Conservation (phyloP, 1,140 invertebrate species). For the Anadara kagoshimensis region DNA sequence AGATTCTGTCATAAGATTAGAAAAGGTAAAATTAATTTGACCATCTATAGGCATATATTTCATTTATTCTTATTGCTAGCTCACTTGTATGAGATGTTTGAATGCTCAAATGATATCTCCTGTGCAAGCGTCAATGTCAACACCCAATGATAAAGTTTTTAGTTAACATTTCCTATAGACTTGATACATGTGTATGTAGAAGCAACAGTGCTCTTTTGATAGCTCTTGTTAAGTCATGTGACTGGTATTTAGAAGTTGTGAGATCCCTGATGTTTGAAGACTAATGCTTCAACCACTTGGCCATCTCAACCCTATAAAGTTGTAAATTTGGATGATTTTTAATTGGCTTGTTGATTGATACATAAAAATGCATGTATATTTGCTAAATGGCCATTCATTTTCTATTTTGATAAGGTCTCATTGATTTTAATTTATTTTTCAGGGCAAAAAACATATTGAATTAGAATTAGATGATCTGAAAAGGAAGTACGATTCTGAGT, state of each 20-base stretch:
- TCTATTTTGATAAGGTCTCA: not conserved
- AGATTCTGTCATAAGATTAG: conserved; percentile 87
- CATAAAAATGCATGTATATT: too few species aligned
- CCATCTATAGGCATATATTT: not conserved
- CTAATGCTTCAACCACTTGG: not conserved
- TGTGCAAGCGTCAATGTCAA: too few species aligned
- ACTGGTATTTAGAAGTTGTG: too few species aligned
- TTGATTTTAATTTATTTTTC: conserved; percentile 17
- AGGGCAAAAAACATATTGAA: conserved; percentile 85
- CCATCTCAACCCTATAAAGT: not conserved
- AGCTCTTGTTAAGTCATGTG: too few species aligned
- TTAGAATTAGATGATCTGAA: conserved; percentile 91
- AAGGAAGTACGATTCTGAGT: conserved; percentile 91
- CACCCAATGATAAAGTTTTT: too few species aligned
- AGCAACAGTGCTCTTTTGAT: too few species aligned
- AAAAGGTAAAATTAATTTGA: conserved; percentile 80
- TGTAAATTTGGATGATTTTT: not conserved
- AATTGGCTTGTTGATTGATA: not conserved
- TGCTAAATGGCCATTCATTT: too few species aligned
- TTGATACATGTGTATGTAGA: too few species aligned
- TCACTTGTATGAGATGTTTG: too few species aligned
- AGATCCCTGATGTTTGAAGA: not conserved
- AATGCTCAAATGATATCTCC: too few species aligned
- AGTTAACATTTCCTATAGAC: too few species aligned
- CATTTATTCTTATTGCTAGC: too few species aligned